Conservation (phyloP, 2,797 vertebrate genomes). For the Chloroceryle inda region DNA sequence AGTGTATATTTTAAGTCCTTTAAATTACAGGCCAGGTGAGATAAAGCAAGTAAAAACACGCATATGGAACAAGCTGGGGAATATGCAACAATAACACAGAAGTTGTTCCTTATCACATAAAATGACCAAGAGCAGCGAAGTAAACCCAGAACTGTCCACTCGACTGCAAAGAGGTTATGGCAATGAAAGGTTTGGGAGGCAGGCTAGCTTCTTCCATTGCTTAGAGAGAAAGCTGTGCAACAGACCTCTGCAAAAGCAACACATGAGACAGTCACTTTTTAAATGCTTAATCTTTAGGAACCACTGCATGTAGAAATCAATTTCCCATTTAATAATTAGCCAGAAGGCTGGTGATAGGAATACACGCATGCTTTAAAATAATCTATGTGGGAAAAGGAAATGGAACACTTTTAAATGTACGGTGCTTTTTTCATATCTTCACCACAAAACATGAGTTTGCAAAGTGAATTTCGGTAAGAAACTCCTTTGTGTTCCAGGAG, state of each 20-base stretch:
- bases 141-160: neutral
- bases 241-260: neutral
- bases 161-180: neutral
- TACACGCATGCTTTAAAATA: neutral
- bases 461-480: constrained; percentile 13
- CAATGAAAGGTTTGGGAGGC: neutral
- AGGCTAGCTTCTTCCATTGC: neutral
- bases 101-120: neutral
- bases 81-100: neutral
- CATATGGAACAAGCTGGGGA: neutral
- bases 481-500: neutral
- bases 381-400: neutral
- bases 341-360: neutral
- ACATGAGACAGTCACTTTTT: neutral
- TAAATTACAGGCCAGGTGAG: constrained; percentile 78
- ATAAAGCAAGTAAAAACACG: constrained; percentile 31
- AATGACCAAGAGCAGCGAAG: neutral
- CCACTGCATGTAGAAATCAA: neutral
- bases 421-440: neutral
- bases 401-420: neutral
- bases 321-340: constrained; percentile 13
- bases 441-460: neutral
- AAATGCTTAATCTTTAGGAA: neutral
- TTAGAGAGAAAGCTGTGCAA: constrained; percentile 23
- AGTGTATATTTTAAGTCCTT: constrained; percentile 68